Evolutionary conservation across 2,113 vertebrate genomes (phyloP).

Genomic region (Rhynchomys soricoides): DNA sequence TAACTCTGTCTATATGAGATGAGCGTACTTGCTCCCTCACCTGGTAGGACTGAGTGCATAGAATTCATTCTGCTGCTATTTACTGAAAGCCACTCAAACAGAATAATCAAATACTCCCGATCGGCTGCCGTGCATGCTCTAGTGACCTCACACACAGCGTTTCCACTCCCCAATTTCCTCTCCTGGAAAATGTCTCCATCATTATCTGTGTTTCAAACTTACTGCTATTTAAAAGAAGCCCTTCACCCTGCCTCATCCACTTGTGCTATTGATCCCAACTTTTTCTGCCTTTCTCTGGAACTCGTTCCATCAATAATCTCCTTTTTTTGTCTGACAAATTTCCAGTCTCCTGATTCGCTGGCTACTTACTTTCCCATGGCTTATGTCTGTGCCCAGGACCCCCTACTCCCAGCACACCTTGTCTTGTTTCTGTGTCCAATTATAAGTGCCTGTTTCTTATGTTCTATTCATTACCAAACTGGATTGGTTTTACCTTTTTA

Average conservation of each 20-base stretch:
- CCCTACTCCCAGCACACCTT: background rate
- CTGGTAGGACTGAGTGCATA: background rate
- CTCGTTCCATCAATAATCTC: background rate
- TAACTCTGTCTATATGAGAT: background rate
- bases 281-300: constrained; percentile 46
- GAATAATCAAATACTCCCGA: background rate
- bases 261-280: background rate
- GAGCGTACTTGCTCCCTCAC: background rate
- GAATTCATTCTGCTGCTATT: constrained; percentile 35
- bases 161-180: background rate
- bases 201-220: constrained; percentile 16
- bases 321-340: background rate
- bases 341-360: background rate
- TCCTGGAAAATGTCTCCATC: constrained; percentile 17
- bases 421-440: background rate
- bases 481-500: background rate
- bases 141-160: background rate
- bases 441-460: background rate
- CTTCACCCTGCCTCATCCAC: background rate
- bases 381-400: background rate
- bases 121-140: background rate
- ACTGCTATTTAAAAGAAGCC: constrained; percentile 8
- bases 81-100: constrained; percentile 38
- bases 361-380: background rate
- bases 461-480: background rate